Conservation (phyloP, 1,140 invertebrate genomes). For the Dreissena polymorpha region DNA sequence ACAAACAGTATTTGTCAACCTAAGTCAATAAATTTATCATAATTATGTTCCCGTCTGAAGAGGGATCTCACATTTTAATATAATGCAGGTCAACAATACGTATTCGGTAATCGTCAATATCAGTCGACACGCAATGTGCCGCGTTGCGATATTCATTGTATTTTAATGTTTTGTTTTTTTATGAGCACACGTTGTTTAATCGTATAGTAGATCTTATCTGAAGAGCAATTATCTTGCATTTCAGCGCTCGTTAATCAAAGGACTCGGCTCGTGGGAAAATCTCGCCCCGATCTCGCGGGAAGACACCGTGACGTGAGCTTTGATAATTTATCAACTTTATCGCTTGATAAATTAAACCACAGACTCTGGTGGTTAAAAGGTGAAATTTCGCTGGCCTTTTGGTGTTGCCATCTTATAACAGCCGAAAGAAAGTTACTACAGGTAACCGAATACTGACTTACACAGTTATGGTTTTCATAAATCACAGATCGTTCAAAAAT, state of each 20-base stretch:
- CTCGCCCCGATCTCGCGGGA: conserved; percentile 20
- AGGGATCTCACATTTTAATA: no score
- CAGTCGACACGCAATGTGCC: no score
- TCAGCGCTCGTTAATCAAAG: conserved; percentile 47
- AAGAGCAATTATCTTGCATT: conserved; percentile 28
- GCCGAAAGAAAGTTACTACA: background rate
- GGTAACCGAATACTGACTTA: background rate
- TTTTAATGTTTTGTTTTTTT: no score
- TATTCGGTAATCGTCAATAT: no score
- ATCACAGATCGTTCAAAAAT: background rate
- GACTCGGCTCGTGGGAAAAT: conserved; percentile 48
- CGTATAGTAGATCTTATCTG: conserved; percentile 27
- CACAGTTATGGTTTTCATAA: background rate
- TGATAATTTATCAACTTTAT: conserved; percentile 35
- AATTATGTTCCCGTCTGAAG: no score
- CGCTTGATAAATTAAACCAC: background rate
- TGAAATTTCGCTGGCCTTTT: background rate
- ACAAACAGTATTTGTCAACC: no score
- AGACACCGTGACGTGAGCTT: conserved; percentile 45
- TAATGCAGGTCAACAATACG: no score
- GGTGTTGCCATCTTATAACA: background rate
- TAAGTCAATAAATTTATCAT: no score
- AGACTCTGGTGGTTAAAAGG: background rate
- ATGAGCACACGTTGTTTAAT: no score
- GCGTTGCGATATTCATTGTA: no score